Evolutionary conservation across 2,797 vertebrate genomes (phyloP).

Genomic region (Fundulus diaphanus): DNA sequence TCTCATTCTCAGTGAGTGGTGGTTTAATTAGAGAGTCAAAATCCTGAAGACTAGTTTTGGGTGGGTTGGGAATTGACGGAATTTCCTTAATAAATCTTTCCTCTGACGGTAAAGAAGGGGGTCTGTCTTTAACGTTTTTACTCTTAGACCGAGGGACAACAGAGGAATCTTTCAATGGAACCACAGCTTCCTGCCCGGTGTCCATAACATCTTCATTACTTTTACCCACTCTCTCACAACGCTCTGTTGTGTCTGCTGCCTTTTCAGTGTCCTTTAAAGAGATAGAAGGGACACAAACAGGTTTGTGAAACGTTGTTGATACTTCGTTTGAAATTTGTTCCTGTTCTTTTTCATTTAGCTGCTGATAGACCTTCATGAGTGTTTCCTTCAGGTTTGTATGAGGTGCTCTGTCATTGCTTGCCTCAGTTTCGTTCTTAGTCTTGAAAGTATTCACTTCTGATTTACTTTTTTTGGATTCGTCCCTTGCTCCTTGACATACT

Average conservation of each 20-base stretch:
- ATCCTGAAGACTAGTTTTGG: conserved; percentile 19
- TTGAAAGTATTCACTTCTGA: conserved; percentile 15
- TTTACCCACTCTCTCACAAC: conserved; percentile 10
- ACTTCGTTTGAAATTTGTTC: conserved; percentile 36
- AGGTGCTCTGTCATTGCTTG: conserved; percentile 6
- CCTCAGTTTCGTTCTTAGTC: conserved; percentile 11
- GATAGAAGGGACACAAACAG: conserved; percentile 42
- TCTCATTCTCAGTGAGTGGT: conserved; percentile 8
- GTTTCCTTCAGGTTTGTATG: conserved; percentile 49
- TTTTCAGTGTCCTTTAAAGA: conserved; percentile 38
- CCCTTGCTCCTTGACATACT: conserved; percentile 33
- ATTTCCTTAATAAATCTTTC: conserved; percentile 14
- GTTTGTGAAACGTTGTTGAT: conserved; percentile 31
- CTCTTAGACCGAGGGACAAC: conserved; percentile 10
- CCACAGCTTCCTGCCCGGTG: conserved; percentile 22
- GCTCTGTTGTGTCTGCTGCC: conserved; percentile 11
- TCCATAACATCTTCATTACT: conserved; percentile 34
- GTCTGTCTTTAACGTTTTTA: conserved; percentile 14
- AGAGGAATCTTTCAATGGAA: conserved; percentile 9
- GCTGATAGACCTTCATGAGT: conserved; percentile 54
- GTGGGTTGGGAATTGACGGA: conserved; percentile 20
- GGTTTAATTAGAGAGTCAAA: conserved; percentile 15
- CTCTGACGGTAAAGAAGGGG: conserved; percentile 1
- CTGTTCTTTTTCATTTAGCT: conserved; percentile 35
- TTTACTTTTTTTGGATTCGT: conserved; percentile 15